These are phyloP conservation scores for Euphonia xanthogaster DNA, from an alignment of 2,797 vertebrate genomes.

Conservation along the genomic window DNA sequence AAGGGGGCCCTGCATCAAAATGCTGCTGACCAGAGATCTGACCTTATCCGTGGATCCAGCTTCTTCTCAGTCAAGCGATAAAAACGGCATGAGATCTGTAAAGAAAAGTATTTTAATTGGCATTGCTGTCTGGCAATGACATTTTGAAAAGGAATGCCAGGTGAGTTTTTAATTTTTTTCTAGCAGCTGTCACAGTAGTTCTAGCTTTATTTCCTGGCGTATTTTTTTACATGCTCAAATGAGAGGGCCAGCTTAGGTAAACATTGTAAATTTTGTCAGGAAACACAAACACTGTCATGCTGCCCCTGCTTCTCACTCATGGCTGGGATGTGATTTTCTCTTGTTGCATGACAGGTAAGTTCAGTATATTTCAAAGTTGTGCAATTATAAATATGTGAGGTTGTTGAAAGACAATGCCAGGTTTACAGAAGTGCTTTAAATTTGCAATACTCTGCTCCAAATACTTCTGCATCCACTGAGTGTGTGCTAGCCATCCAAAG, in stretches of 20 bases:
- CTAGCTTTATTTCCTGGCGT: not conserved
- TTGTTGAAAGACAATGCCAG: not conserved
- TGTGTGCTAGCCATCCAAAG: not conserved
- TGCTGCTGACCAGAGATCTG: not conserved
- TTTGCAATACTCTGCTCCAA: not conserved
- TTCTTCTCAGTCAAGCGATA: not conserved
- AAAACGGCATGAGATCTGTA: not conserved
- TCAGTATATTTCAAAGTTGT: not conserved
- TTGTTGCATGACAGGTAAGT: not conserved
- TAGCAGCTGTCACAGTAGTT: not conserved
- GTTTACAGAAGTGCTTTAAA: not conserved
- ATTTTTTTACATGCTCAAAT: not conserved
- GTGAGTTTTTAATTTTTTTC: not conserved
- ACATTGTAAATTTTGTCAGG: not conserved
- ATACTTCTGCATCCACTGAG: not conserved
- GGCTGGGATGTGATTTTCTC: not conserved
- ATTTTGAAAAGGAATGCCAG: not conserved
- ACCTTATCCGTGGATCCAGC: not conserved
- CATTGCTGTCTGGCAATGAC: not conserved
- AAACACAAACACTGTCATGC: not conserved
- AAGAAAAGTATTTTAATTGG: not conserved
- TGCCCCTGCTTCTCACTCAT: not conserved
- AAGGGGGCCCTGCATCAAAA: not conserved
- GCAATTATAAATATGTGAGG: not conserved
- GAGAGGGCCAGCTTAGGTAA: not conserved